A percentile compares a stretch with the other conserved stretches of the same genome.
phyloP scores from a whole-genome alignment of 2,888 invertebrate species.

The Deladenus siricidicola region DNA sequence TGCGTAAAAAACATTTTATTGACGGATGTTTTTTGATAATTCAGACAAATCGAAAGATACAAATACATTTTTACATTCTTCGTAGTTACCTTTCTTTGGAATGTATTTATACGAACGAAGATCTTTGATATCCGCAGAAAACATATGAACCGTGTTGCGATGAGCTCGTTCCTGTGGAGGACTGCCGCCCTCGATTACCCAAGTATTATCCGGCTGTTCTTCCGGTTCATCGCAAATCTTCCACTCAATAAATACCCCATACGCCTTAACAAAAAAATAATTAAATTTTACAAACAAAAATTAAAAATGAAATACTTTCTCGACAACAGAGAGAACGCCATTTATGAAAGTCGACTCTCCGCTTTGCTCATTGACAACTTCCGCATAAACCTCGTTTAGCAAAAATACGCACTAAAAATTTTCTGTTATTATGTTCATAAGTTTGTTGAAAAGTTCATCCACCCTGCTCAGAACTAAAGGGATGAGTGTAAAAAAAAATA shows the following conservation, averaged over 20 bases:
- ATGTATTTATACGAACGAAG: slow-evolving; percentile 44
- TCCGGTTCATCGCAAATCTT: slow-evolving; percentile 25
- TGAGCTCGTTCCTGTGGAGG: background rate
- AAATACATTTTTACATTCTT: too few relatives aligned
- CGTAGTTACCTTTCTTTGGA: slow-evolving; percentile 36
- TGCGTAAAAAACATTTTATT: too few relatives aligned
- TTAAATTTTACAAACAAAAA: background rate
- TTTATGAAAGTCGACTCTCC: slow-evolving; percentile 60
- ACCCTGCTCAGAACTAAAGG: too few relatives aligned
- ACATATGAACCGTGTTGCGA: slow-evolving; percentile 20
- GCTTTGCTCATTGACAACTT: slow-evolving; percentile 23
- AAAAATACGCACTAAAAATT: slow-evolving; percentile 27
- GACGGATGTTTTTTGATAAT: too few relatives aligned
- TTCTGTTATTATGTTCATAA: too few relatives aligned
- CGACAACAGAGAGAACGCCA: slow-evolving; percentile 38
- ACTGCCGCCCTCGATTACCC: slow-evolving; percentile 33
- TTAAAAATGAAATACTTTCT: slow-evolving; percentile 30
- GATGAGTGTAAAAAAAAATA: too few relatives aligned
- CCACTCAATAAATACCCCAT: slow-evolving; percentile 51
- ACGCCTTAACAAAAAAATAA: slow-evolving; percentile 27
- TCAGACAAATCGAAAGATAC: too few relatives aligned
- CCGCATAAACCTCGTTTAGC: slow-evolving; percentile 28
- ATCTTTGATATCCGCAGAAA: slow-evolving; percentile 49
- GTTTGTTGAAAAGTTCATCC: too few relatives aligned
- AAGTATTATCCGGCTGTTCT: slow-evolving; percentile 21